A percentile compares a stretch with the other conserved stretches of the same genome.
Evolutionary conservation across 1,140 invertebrate species (phyloP).

Genomic region (Bombus balteatus): DNA sequence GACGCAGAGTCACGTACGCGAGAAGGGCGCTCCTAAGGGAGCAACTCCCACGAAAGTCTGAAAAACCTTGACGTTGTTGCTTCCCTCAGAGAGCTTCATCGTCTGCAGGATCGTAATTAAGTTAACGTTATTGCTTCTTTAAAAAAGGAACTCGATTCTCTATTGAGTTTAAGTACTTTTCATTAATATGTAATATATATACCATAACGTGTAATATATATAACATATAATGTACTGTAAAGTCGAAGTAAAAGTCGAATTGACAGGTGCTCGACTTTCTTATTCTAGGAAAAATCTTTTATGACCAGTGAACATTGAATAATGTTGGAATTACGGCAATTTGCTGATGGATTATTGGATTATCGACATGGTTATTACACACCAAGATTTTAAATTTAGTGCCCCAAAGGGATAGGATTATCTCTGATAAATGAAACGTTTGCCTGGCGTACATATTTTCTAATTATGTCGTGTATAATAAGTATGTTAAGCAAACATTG

Average conservation of each 20-base stretch:
- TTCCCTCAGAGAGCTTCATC: neutral
- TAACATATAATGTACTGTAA: neutral
- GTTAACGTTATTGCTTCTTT: neutral
- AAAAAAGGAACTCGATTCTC: neutral
- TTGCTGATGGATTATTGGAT: neutral
- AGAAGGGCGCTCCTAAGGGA: constrained; percentile 23
- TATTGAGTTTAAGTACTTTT: neutral
- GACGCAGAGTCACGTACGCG: constrained; percentile 56
- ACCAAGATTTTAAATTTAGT: neutral
- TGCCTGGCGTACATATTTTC: neutral
- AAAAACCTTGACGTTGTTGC: neutral
- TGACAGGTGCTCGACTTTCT: neutral
- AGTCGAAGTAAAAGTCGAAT: neutral
- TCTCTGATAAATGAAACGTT: neutral
- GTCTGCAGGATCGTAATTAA: neutral
- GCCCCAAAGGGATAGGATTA: neutral
- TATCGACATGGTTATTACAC: neutral
- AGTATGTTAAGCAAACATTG: constrained; percentile 1
- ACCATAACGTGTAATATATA: no score
- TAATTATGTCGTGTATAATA: constrained; percentile 5
- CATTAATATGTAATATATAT: no score
- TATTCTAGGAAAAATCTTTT: neutral
- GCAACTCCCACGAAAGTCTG: neutral
- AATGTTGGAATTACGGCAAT: neutral
- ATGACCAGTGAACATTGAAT: neutral